Evolutionary conservation across 1,140 invertebrate genomes (phyloP).

Genomic region (Bombus breviceps): DNA sequence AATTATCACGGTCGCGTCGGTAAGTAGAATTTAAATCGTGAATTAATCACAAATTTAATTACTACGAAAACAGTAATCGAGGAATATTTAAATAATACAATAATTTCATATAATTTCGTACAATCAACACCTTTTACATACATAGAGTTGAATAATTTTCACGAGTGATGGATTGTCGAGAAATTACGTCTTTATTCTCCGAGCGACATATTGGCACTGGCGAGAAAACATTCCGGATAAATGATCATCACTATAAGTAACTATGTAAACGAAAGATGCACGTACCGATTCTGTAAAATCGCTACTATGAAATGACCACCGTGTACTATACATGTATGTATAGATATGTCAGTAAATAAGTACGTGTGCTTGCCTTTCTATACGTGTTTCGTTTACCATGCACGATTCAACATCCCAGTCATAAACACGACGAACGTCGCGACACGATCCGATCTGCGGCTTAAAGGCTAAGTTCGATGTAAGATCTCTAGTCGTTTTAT

Average conservation of each 20-base stretch:
- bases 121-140: background rate
- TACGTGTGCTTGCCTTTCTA: background rate
- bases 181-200: background rate
- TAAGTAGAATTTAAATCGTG: background rate
- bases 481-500: background rate
- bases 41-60: background rate
- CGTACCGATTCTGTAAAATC: background rate
- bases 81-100: background rate
- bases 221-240: background rate
- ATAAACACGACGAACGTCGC: too few species aligned
- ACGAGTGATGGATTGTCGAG: background rate
- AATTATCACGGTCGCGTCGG: conserved; percentile 2
- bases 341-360: too few species aligned
- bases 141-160: background rate
- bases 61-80: too few species aligned
- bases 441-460: background rate
- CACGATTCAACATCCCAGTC: background rate
- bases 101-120: background rate
- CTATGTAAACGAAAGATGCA: conserved; percentile 21
- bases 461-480: background rate
- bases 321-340: too few species aligned
- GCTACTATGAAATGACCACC: background rate
- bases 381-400: background rate
- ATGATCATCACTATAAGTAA: background rate
- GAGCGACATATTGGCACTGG: conserved; percentile 14